Percentiles rank a stretch among this genome's conserved stretches.
Evolutionary conservation across 2,888 invertebrate genomes (phyloP).

Genomic region (Drosophila fungiperda): DNA sequence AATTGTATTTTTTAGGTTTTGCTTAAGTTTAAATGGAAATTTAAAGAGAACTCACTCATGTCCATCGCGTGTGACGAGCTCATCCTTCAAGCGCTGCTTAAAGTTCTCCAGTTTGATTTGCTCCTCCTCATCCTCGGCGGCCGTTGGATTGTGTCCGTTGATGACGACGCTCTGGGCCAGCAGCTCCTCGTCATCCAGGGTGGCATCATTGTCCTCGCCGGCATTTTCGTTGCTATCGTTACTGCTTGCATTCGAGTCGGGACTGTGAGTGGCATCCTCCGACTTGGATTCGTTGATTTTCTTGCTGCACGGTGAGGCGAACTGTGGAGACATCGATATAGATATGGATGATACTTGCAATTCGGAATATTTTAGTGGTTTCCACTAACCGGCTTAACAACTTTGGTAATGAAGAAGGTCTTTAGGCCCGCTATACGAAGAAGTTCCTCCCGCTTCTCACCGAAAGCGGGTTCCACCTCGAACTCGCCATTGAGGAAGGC

Average conservation of each 20-base stretch:
- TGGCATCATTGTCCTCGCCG: slow-evolving; percentile 65
- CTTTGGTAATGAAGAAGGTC: slow-evolving; percentile 95
- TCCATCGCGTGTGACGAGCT: slow-evolving; percentile 93
- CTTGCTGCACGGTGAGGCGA: slow-evolving; percentile 78
- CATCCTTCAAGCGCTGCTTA: slow-evolving; percentile 92
- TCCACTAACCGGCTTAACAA: slow-evolving; percentile 91
- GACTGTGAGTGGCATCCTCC: slow-evolving; percentile 60
- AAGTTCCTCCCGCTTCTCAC: slow-evolving; percentile 96
- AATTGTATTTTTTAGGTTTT: not conserved
- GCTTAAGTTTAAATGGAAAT: not conserved
- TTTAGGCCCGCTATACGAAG: slow-evolving; percentile 94
- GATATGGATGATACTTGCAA: not conserved
- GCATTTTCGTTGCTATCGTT: slow-evolving; percentile 41
- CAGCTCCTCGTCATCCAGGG: slow-evolving; percentile 78
- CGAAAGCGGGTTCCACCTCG: slow-evolving; percentile 95
- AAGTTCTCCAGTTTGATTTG: slow-evolving; percentile 88
- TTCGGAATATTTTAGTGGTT: not conserved
- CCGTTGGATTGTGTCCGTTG: slow-evolving; percentile 52
- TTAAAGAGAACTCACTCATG: slow-evolving; percentile 87
- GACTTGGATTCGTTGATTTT: slow-evolving; percentile 76
- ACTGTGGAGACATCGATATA: slow-evolving; percentile 53
- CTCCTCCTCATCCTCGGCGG: slow-evolving; percentile 83
- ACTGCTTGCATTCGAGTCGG: slow-evolving; percentile 53
- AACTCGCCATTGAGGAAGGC: slow-evolving; percentile 95
- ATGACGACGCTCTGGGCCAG: slow-evolving; percentile 64